These are phyloP conservation scores for Yasuhikotakia modesta DNA, from an alignment of 2,797 vertebrate genomes.

Conservation along the genomic window DNA sequence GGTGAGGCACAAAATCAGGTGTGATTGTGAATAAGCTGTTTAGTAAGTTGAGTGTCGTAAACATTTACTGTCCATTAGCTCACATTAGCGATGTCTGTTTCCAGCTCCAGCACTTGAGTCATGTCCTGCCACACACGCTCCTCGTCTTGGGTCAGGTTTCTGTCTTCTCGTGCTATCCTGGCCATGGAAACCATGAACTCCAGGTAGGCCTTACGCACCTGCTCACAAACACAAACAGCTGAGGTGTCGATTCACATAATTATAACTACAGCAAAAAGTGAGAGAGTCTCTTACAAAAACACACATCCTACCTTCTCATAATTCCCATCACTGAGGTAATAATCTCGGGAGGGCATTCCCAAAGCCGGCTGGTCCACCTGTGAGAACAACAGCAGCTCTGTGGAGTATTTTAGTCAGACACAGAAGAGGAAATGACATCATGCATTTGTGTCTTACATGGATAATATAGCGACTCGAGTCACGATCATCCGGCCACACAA, in stretches of 20 bases:
- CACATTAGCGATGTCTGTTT: slow-evolving; percentile 92
- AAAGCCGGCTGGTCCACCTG: slow-evolving; percentile 94
- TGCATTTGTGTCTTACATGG: slow-evolving; percentile 78
- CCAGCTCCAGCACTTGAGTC: slow-evolving; percentile 87
- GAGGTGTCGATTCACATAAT: background rate
- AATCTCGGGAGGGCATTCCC: slow-evolving; percentile 95
- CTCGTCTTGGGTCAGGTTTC: slow-evolving; percentile 81
- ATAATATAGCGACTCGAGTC: slow-evolving; percentile 91
- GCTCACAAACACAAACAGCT: slow-evolving; percentile 19
- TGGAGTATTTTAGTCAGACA: no score
- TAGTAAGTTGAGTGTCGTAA: no score
- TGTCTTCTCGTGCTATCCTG: slow-evolving; percentile 86
- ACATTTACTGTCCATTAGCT: no score
- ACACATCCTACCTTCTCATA: slow-evolving; percentile 82
- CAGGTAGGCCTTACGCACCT: slow-evolving; percentile 92
- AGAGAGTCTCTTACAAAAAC: background rate
- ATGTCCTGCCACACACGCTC: slow-evolving; percentile 85
- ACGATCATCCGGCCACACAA: slow-evolving; percentile 91
- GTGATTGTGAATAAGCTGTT: no score
- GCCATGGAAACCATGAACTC: slow-evolving; percentile 91
- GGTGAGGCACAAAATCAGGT: no score
- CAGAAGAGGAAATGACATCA: background rate
- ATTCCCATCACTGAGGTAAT: slow-evolving; percentile 88
- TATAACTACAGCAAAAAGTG: background rate
- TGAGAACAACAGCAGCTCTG: no score